Conservation (phyloP, 2,113 vertebrate genomes). For the Laticauda colubrina region DNA sequence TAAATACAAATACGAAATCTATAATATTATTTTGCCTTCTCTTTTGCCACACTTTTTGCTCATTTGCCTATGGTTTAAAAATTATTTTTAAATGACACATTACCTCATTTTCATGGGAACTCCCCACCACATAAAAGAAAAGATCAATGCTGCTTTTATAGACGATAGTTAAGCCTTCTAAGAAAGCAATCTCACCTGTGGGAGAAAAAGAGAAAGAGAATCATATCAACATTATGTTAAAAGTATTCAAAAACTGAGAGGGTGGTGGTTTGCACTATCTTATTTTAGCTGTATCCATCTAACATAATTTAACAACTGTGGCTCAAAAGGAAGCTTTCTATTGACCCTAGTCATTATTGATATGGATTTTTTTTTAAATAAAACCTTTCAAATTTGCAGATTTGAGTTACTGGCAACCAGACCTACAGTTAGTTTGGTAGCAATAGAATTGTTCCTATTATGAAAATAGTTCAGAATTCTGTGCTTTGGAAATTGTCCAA, state of each 20-base stretch:
- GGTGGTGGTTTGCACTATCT: not conserved
- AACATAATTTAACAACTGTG: not conserved
- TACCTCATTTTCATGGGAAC: slow-evolving; percentile 85
- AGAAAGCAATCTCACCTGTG: slow-evolving; percentile 80
- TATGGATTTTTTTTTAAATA: not conserved
- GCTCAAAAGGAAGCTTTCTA: not conserved
- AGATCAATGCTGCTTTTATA: slow-evolving; percentile 82
- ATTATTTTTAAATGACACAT: not conserved
- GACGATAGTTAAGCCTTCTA: slow-evolving; percentile 83
- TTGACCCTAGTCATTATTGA: not conserved
- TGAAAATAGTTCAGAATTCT: not conserved
- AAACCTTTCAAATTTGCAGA: not conserved
- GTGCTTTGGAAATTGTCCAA: not conserved
- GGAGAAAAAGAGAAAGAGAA: not conserved
- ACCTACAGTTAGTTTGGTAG: not conserved
- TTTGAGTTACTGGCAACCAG: not conserved
- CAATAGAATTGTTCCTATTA: not conserved
- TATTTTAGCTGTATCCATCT: not conserved
- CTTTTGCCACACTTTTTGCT: not conserved
- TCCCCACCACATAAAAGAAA: slow-evolving; percentile 84
- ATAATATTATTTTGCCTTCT: not conserved
- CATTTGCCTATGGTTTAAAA: not conserved
- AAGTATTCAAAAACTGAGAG: not conserved
- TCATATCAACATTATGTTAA: not conserved
- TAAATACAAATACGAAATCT: not conserved